Base-by-base conservation (phyloP, 1,140 invertebrate species). In the Drosophila sp. region DNA sequence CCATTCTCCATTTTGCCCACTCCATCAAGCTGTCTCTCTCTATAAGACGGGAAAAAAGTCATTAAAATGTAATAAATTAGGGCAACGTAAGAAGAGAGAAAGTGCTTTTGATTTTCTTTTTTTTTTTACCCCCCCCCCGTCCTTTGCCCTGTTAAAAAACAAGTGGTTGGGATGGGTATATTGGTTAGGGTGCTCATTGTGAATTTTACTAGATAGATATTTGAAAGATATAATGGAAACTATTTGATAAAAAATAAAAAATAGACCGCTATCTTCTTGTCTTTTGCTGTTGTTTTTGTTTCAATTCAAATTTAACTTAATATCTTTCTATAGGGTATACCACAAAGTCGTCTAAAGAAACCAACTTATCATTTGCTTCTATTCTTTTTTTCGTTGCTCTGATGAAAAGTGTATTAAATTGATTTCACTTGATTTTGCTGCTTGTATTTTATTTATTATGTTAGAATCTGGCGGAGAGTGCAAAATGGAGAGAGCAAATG, bases 41-140 rank as follows among this genome's bases (percentile, higher is more conserved):
- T 72, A 69, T 85, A 78, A 65, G 35, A 38, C 10, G 80, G 80
- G 80, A 82, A 85, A 85, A 86, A 86, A 86, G 78, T 86, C 82
- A 86, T 86, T 86, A 85, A 86, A 86, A 85, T 79, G 78, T 80
- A 86, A 86, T 86, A 86, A 86, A 86, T 86, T 86, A 85, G 81
- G 81, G 81, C 81, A 75, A 47, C 66, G 70, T 25, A 57, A 67
- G 70, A 75, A 71, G 76, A 79, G 72, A 71, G 35, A 29, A 25
- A n/a, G 30, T 32, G 29, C 40, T 10, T 25, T 23, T 7, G 38
- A 25, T 40, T 32, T 4, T 25, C 40, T 29, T 41, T 50, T 25
- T 8, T 50, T 38, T 38, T 38, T 30, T 30, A 30, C 4, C 11
- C 35, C 4, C 11, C 35, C 10, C 10, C 17, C 17, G 17, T 38